Percentiles rank a stretch among this genome's conserved stretches.
Conservation (phyloP, 2,113 vertebrate species). For the Oreotrochilus melanogaster region DNA sequence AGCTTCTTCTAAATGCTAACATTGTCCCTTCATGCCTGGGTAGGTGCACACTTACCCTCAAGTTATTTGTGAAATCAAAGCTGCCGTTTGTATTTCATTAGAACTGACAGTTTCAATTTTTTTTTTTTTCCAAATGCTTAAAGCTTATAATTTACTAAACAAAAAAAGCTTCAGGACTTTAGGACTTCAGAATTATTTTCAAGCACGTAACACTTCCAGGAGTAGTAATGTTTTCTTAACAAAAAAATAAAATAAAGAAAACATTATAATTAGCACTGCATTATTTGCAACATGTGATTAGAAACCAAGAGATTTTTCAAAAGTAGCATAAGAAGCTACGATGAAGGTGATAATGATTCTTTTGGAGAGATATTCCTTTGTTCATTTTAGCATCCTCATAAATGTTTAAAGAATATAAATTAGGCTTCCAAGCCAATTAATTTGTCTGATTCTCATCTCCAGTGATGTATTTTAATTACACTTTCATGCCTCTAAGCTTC, state of each 20-base stretch:
- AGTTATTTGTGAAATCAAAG: not conserved
- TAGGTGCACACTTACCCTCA: rapidly evolving
- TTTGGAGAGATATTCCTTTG: slow-evolving; percentile 38
- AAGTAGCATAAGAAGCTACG: slow-evolving; percentile 46
- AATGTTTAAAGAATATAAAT: slow-evolving; percentile 74
- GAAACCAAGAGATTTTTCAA: slow-evolving; percentile 58
- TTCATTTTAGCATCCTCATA: slow-evolving; percentile 60
- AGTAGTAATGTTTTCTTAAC: not conserved
- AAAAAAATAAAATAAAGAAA: not conserved
- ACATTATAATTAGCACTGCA: slow-evolving; percentile 51
- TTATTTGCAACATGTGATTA: slow-evolving; percentile 62
- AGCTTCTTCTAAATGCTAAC: not conserved
- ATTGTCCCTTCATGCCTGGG: not conserved
- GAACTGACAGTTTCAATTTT: not conserved
- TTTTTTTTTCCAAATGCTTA: not conserved
- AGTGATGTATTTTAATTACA: slow-evolving; percentile 63
- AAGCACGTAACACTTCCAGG: not conserved
- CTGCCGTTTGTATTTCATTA: not conserved
- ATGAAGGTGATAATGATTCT: slow-evolving; percentile 53
- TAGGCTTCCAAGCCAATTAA: slow-evolving; percentile 61
- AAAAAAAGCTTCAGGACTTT: not conserved
- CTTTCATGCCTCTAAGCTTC: slow-evolving; percentile 7
- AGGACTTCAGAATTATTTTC: not conserved
- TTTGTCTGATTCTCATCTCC: slow-evolving; percentile 67
- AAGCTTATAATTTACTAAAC: not conserved